Base-by-base conservation (phyloP, 2,113 vertebrate species). In the Harpagus bidentatus region DNA sequence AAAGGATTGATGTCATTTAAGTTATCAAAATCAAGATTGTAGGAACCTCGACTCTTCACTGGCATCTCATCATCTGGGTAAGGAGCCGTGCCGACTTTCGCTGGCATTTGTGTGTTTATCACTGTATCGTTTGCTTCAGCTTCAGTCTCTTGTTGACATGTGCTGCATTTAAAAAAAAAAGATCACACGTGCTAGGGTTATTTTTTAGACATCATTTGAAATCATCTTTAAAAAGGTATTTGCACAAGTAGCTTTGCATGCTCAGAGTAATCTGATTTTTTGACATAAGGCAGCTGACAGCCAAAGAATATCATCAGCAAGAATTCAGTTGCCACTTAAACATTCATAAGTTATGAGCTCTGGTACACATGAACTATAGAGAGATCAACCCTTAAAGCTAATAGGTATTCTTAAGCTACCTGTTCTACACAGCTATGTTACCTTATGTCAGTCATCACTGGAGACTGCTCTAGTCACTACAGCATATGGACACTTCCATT, bases 21-120 rank as follows among this genome's bases (percentile, higher is more conserved):
- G 38, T 85, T 70, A n/a, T 93, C 86, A 10, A 92, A 98, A 94
- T 98, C 98, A 78, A 99, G 76, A 18, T 73, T 86, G 70, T 98
- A 98, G 23, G 95, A 96, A 62, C 97, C 98, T 94, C 92, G 96
- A 86, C 97, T 98, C 90, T 65, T 96, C 61, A 94, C 88, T 62
- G 96, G 93, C 55, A 87, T 94, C 62, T 71, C 38, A 58, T 96
- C 89, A 81, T 95, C 96, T 18, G 89, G 87, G 45, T 86, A 81
- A 67, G 77, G 22, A 62, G 63, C 23, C 3, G 32, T 4, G 0
- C 14, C n/a, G 13, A 93, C 34, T 26, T 69, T 86, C 31, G 85
- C 95, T 63, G 93, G 94, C 72, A 93, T 96, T 90, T 96, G 96
- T n/a, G 21, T 69, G 36, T 50, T 81, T 47, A 88, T 45, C 52